These are phyloP conservation scores for Pavo muticus DNA, from an alignment of 2,113 vertebrate species.

Conservation along the genomic window DNA sequence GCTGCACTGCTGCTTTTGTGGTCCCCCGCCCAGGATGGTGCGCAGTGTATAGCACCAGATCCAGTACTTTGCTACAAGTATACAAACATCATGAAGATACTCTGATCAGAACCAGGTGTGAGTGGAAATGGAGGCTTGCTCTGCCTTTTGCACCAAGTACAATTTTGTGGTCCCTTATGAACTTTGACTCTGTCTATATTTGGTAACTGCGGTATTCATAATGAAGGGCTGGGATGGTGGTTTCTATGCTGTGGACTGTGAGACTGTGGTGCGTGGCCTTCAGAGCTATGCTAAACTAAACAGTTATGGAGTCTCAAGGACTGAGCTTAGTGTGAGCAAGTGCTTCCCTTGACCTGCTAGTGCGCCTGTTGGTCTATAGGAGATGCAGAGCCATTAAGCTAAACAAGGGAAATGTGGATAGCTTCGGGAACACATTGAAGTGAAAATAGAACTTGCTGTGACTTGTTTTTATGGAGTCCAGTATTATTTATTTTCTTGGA, in stretches of 20 bases:
- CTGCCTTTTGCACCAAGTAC: neutral
- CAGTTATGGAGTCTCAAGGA: neutral
- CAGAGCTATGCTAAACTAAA: neutral
- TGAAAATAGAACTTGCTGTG: neutral
- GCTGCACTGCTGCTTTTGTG: neutral
- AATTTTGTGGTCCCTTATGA: neutral
- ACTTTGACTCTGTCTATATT: neutral
- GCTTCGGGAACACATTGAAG: neutral
- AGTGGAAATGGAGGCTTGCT: neutral
- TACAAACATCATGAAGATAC: neutral
- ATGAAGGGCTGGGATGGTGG: neutral
- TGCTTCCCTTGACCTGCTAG: neutral
- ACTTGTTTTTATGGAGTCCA: neutral
- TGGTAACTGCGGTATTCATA: constrained; percentile 19
- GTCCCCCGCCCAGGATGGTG: neutral
- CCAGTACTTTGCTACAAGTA: neutral
- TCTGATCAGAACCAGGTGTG: constrained; percentile 29
- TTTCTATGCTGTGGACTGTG: neutral
- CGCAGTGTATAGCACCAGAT: neutral
- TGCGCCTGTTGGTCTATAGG: neutral
- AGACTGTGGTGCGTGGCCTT: neutral
- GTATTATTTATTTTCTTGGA: neutral
- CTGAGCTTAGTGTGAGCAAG: neutral
- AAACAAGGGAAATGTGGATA: neutral
- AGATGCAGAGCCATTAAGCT: neutral